These are phyloP conservation scores for Listronotus bonariensis DNA, from an alignment of 1,140 invertebrate species.

Conservation along the genomic window DNA sequence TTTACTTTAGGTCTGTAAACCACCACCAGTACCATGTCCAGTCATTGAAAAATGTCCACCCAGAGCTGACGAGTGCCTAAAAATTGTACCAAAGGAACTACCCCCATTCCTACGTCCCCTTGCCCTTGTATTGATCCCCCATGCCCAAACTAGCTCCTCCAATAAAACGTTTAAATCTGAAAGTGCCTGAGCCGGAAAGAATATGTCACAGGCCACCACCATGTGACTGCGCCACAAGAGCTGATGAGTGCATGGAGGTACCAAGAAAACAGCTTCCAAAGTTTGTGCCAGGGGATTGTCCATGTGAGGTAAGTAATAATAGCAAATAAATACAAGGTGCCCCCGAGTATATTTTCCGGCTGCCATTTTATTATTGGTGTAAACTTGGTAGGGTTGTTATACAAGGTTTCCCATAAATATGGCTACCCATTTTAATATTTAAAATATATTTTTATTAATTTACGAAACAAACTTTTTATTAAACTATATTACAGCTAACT, in stretches of 20 bases:
- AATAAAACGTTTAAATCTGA: constrained; percentile 25
- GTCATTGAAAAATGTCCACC: constrained; percentile 18
- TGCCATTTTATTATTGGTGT: neutral
- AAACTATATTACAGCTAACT: too few species aligned
- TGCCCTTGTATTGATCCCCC: constrained; percentile 36
- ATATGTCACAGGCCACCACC: constrained; percentile 10
- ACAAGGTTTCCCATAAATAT: too few species aligned
- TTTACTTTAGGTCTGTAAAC: constrained; percentile 9
- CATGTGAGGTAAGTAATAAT: constrained; percentile 20
- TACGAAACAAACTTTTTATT: too few species aligned
- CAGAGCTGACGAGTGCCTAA: constrained; percentile 29
- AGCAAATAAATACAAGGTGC: too few species aligned
- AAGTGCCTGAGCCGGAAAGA: constrained; percentile 25
- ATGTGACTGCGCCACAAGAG: constrained; percentile 6
- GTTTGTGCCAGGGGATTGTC: constrained; percentile 25
- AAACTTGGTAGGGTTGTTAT: neutral
- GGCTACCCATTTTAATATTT: too few species aligned
- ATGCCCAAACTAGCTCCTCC: constrained; percentile 11
- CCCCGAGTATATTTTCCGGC: too few species aligned
- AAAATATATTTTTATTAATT: too few species aligned
- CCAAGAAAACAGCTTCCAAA: constrained; percentile 28
- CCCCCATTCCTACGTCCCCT: constrained; percentile 1
- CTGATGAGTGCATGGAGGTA: constrained; percentile 23
- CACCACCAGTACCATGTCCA: constrained; percentile 23
- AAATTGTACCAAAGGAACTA: constrained; percentile 18